Evolutionary conservation across 2,113 vertebrate species (phyloP).

Genomic region (Amphiprion ocellaris): DNA sequence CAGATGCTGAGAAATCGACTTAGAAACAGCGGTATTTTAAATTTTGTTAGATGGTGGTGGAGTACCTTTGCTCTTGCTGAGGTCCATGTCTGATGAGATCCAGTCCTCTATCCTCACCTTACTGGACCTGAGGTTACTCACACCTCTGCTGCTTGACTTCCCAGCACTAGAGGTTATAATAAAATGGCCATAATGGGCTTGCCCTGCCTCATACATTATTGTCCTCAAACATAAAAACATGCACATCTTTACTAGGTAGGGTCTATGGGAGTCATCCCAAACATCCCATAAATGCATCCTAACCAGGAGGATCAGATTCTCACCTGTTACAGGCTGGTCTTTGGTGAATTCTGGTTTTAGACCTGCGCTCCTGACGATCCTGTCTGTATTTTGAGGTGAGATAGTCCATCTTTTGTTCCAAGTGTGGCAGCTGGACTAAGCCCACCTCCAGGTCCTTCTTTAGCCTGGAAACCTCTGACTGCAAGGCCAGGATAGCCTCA

Average conservation of each 20-base stretch:
- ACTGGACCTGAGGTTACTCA: conserved; percentile 35
- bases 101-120: conserved; percentile 75
- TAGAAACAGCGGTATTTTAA: background rate
- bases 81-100: conserved; percentile 82
- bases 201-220: no score
- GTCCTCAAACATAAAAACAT: no score
- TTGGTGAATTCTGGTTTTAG: conserved; percentile 51
- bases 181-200: background rate
- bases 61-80: conserved; percentile 75
- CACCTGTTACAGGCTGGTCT: conserved; percentile 66
- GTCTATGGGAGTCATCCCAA: no score
- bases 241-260: no score
- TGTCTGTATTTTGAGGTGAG: conserved; percentile 63
- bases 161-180: conserved; percentile 26
- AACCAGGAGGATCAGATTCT: background rate
- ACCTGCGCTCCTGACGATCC: conserved; percentile 56
- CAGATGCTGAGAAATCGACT: background rate
- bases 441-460: conserved; percentile 82
- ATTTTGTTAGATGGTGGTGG: background rate
- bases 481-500: conserved; percentile 80
- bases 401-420: conserved; percentile 76
- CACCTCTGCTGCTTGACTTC: conserved; percentile 48
- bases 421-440: conserved; percentile 78
- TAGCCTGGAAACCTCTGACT: conserved; percentile 80
- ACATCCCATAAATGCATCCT: background rate